These are phyloP conservation scores for Drosophila seclusa DNA, from an alignment of 2,888 invertebrate genomes.

Conservation along the genomic window DNA sequence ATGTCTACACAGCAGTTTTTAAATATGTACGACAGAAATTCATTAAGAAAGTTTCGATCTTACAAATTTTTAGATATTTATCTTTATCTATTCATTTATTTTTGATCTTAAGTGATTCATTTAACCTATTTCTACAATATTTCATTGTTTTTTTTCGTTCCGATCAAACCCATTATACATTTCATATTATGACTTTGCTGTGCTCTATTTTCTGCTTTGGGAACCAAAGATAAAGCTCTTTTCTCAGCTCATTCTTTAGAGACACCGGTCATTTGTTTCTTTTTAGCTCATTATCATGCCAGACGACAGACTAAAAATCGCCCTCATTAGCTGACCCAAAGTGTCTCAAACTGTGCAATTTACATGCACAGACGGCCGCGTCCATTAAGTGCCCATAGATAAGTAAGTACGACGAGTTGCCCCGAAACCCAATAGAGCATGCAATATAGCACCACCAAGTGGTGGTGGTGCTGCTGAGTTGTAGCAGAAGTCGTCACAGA, in stretches of 20 bases:
- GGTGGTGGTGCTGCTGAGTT: constrained; percentile 21
- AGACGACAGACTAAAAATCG: constrained; percentile 49
- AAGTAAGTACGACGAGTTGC: constrained; percentile 34
- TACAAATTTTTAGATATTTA: neutral
- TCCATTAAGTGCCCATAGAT: constrained; percentile 55
- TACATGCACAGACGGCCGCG: constrained; percentile 70
- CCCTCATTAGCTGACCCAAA: constrained; percentile 76
- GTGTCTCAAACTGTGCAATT: constrained; percentile 78
- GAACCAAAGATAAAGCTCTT: neutral
- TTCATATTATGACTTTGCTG: constrained; percentile 2
- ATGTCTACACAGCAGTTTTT: neutral
- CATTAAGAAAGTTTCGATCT: neutral
- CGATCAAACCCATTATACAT: neutral
- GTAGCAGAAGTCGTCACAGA: constrained; percentile 1
- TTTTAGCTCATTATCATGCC: constrained; percentile 42
- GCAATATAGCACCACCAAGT: constrained; percentile 59
- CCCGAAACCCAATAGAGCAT: constrained; percentile 72
- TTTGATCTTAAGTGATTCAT: neutral
- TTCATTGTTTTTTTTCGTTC: neutral
- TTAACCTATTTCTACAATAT: neutral
- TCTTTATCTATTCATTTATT: neutral
- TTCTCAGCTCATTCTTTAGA: constrained; percentile 27
- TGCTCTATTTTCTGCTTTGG: constrained; percentile 1
- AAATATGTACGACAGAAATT: neutral
- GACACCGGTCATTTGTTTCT: constrained; percentile 1